Base-by-base conservation (phyloP, 2,113 vertebrate species). In the Peucedramus taeniatus region DNA sequence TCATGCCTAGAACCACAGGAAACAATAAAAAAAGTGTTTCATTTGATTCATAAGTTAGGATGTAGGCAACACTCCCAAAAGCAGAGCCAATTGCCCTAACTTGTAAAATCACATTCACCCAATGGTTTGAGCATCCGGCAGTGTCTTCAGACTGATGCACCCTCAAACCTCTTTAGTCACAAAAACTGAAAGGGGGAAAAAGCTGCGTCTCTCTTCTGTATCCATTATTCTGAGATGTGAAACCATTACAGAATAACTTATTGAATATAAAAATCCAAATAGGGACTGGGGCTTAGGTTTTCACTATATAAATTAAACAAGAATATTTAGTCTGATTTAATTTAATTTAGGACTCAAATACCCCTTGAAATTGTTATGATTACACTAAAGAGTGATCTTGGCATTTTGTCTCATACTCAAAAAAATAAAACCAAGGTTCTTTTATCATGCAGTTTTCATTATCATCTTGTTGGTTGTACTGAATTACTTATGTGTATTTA, bases 381-480 rank as follows among this genome's bases (percentile, higher is more conserved):
- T 92, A 61, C 15, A 59, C 18, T 50, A 9, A 76, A 57, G 15
- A 70, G 14, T 28, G 24, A 74, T 47, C 19, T 70, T 66, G 35
- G 33, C n/a, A 69, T 72, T 85, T 77, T 84, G 15, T 31, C 30
- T 80, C 22, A 22, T 33, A 33, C 9, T 61, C 4, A 26, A 57
- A 74, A 76, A 91, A 69, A 57, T 9, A 64, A 72, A 82, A 53
- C 13, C 0, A 0, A 27, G 2, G 3, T 33, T 68, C 17, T 40
- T 89, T 64, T 79, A 93, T n/a, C 13, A 61, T 86, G 27, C 13
- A 61, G 11, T 74, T 92, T 65, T 83, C 42, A 61, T 89, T 89
- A 72, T 60, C 1, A 3, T 56, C 78, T 75, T 78, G 28, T 45
- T 61, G 51, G 10, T 42, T 61, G 35, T 19, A 65, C 31, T 57